phyloP scores from a whole-genome alignment of 2,888 invertebrate species.

The Sphinx pinastri region DNA sequence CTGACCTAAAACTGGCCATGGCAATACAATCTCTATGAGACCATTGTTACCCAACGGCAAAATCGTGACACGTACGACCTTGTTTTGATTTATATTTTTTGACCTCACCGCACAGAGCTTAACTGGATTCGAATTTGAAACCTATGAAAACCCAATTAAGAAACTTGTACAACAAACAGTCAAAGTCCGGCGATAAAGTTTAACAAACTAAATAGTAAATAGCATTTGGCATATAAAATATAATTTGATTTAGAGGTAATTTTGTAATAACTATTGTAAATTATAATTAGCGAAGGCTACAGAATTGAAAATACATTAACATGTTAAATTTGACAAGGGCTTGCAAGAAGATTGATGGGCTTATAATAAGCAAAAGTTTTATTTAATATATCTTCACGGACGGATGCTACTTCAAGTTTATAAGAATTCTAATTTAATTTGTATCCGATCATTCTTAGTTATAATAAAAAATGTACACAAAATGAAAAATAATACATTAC shows the following conservation, averaged over 20 bases:
- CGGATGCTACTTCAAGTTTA: too few relatives aligned
- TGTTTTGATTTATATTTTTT: conserved; percentile 12
- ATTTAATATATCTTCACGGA: too few relatives aligned
- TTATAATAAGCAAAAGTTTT: too few relatives aligned
- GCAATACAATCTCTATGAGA: conserved; percentile 14
- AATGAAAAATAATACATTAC: too few relatives aligned
- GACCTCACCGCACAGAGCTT: conserved; percentile 4
- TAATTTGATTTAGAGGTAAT: not conserved
- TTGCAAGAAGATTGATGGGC: too few relatives aligned
- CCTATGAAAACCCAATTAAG: conserved; percentile 9
- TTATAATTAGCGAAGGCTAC: not conserved
- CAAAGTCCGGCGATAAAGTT: conserved; percentile 10
- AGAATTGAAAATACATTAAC: not conserved
- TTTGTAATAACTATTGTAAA: not conserved
- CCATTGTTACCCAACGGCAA: conserved; percentile 12
- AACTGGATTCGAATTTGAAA: conserved; percentile 16
- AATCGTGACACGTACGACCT: conserved; percentile 14
- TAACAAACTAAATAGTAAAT: not conserved
- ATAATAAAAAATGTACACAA: too few relatives aligned
- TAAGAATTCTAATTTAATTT: too few relatives aligned
- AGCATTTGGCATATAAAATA: not conserved
- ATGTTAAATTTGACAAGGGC: too few relatives aligned
- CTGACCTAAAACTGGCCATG: conserved; percentile 15
- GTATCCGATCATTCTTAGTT: too few relatives aligned
- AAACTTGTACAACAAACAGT: conserved; percentile 11